Evolutionary conservation across 2,888 invertebrate genomes (phyloP).

Genomic region (Melanostoma scalare): DNA sequence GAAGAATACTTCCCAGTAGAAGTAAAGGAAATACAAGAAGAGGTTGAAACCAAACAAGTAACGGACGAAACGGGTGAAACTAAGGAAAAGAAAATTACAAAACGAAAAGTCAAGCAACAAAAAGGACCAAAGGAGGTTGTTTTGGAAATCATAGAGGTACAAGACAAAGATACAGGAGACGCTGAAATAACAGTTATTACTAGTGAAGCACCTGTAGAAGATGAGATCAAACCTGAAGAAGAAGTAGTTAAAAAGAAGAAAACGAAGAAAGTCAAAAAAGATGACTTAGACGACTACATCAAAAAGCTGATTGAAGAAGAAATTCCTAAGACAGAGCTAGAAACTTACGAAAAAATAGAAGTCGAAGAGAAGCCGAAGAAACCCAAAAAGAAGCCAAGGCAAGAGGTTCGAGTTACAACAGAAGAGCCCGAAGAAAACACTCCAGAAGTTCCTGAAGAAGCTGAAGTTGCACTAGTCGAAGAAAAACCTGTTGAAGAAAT

Average conservation of each 20-base stretch:
- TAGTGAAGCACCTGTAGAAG: slow-evolving; percentile 61
- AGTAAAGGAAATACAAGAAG: slow-evolving; percentile 77
- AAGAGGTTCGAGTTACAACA: slow-evolving; percentile 74
- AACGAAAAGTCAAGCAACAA: slow-evolving; percentile 79
- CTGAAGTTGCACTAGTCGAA: slow-evolving; percentile 72
- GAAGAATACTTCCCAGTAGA: slow-evolving; percentile 74
- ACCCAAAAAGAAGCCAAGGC: slow-evolving; percentile 74
- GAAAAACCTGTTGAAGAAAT: slow-evolving; percentile 69
- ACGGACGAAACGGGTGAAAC: slow-evolving; percentile 78
- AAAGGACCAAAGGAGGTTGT: slow-evolving; percentile 81
- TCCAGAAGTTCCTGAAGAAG: slow-evolving; percentile 46
- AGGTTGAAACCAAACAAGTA: slow-evolving; percentile 77
- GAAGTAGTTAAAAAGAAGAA: slow-evolving; percentile 75
- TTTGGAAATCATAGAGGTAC: slow-evolving; percentile 82
- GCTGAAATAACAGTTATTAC: slow-evolving; percentile 79
- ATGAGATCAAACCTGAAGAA: slow-evolving; percentile 63
- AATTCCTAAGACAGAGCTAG: slow-evolving; percentile 77
- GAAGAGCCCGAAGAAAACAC: slow-evolving; percentile 73
- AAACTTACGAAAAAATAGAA: slow-evolving; percentile 78
- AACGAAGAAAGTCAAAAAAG: slow-evolving; percentile 77
- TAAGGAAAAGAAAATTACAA: slow-evolving; percentile 80
- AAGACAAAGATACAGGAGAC: slow-evolving; percentile 81
- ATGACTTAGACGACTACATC: slow-evolving; percentile 78
- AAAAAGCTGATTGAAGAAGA: slow-evolving; percentile 77
- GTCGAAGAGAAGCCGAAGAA: slow-evolving; percentile 76